phyloP scores from a whole-genome alignment of 2,113 vertebrate genomes.

The Sceloporus tristichus region DNA sequence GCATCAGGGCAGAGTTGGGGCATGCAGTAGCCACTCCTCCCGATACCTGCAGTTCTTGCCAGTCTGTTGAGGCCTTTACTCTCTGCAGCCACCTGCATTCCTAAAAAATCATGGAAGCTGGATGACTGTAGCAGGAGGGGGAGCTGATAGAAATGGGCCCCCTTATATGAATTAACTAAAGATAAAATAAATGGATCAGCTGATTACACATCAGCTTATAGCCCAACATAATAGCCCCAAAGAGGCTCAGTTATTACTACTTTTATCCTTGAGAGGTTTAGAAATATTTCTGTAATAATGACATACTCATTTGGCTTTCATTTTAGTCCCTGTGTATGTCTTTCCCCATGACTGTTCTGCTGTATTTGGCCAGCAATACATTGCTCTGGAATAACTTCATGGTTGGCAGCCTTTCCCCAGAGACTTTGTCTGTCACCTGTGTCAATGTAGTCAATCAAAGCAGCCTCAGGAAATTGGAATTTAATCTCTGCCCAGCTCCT shows the following conservation, averaged over 20 bases:
- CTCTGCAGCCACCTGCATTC: not conserved
- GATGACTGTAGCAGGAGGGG: not conserved
- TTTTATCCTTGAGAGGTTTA: not conserved
- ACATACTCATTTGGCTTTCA: not conserved
- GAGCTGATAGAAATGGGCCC: not conserved
- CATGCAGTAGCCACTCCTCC: too few species aligned
- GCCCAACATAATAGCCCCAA: not conserved
- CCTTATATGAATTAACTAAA: not conserved
- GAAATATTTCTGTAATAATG: not conserved
- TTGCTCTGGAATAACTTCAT: conserved; percentile 35
- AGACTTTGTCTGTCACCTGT: conserved; percentile 43
- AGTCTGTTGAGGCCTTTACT: not conserved
- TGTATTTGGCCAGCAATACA: conserved; percentile 38
- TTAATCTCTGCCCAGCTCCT: conserved; percentile 43
- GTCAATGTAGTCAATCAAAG: conserved; percentile 23
- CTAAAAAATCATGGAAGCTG: not conserved
- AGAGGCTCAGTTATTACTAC: not conserved
- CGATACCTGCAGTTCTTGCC: too few species aligned
- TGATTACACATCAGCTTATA: not conserved
- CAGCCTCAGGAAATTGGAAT: not conserved
- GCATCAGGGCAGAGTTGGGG: too few species aligned
- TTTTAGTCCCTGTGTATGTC: conserved; percentile 23
- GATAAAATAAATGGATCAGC: not conserved
- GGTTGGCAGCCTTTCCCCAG: conserved; percentile 33
- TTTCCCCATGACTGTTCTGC: conserved; percentile 1